Conservation (phyloP, 2,113 vertebrate species). For the Enhydra lutris region DNA sequence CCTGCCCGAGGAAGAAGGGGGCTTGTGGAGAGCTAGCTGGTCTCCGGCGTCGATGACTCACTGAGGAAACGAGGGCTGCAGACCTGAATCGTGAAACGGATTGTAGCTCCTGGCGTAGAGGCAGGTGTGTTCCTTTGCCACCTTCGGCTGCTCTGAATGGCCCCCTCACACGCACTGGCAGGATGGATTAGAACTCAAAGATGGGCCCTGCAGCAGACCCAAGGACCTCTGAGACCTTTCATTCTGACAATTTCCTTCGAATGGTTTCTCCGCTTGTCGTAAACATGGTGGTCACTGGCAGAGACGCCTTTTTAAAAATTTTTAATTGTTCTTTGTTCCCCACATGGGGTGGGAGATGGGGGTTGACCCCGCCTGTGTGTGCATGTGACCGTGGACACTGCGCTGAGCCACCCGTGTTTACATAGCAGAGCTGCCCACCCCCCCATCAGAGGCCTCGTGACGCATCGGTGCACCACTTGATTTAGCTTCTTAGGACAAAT, state of each 20-base stretch:
- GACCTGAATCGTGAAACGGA: neutral
- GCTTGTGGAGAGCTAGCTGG: accelerated
- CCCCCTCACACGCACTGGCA: too few relatives aligned
- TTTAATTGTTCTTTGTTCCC: neutral
- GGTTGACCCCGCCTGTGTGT: neutral
- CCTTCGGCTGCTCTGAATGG: too few relatives aligned
- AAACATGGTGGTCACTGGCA: neutral
- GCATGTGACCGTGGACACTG: neutral
- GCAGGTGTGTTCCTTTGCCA: accelerated
- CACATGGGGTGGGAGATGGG: neutral
- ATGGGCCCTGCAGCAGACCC: neutral
- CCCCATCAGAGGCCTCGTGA: neutral
- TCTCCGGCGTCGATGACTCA: neutral
- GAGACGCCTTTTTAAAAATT: neutral
- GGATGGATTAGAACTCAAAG: neutral
- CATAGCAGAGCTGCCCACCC: neutral
- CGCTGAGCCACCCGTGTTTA: neutral
- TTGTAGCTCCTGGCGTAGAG: neutral
- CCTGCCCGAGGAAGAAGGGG: neutral
- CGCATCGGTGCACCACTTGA: neutral
- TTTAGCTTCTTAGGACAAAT: conserved; percentile 58
- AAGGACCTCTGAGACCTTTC: neutral
- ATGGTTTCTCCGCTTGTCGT: neutral
- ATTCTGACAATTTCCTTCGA: neutral
- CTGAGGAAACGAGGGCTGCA: neutral